phyloP scores from a whole-genome alignment of 2,113 vertebrate genomes.

The Delphinapterus leucas region DNA sequence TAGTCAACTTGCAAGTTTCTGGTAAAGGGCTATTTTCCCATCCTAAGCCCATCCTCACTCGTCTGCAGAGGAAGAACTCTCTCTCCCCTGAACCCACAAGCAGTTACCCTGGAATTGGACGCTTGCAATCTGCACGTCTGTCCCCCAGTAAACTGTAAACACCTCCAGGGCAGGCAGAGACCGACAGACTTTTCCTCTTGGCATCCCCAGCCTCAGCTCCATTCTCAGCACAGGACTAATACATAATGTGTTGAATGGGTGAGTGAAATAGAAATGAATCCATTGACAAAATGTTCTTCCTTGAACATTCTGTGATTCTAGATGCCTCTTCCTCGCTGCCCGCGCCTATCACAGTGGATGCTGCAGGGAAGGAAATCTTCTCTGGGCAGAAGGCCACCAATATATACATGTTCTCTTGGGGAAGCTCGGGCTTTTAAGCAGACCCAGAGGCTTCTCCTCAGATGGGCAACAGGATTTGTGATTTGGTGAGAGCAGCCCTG shows the following conservation, averaged over 20 bases:
- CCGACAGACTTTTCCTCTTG: not conserved
- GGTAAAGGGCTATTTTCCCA: not conserved
- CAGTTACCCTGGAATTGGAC: not conserved
- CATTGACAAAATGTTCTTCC: not conserved
- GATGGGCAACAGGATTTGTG: not conserved
- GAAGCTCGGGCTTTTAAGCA: not conserved
- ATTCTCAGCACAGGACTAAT: not conserved
- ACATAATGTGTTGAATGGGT: not conserved
- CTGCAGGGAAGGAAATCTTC: not conserved
- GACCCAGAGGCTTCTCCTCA: not conserved
- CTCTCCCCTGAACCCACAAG: not conserved
- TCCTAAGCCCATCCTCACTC: not conserved
- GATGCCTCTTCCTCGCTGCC: not conserved
- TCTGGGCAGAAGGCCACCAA: not conserved
- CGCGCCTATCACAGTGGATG: constrained; percentile 12
- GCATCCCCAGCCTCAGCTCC: not conserved
- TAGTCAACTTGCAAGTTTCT: not conserved
- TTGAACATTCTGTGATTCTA: not conserved
- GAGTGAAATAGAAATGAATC: not conserved
- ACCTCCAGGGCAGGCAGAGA: not conserved
- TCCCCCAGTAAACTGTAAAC: not conserved
- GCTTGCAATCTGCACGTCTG: accelerated
- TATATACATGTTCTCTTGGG: not conserved
- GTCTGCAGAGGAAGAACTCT: too few relatives aligned
- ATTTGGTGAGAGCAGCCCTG: not conserved